Base-by-base conservation (phyloP, 1,140 invertebrate species). In the Brachionus koreanus region DNA sequence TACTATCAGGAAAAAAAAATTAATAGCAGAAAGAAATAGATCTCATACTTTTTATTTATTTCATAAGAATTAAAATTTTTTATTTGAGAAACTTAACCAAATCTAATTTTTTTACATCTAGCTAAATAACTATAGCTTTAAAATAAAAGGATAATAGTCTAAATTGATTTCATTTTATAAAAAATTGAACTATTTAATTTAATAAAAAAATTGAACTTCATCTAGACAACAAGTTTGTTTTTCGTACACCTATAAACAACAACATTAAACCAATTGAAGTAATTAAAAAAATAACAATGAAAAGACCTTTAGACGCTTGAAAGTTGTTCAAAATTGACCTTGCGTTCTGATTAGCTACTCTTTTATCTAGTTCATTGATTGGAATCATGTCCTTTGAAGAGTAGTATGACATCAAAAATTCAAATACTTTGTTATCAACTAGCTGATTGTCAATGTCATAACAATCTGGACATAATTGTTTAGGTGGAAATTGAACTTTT, bases 401-500 rank as follows among this genome's bases (percentile, higher is more conserved):
- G 29, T 74, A 74, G 13, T 49, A 74, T 35, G 25, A 35, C 23
- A 35, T 12, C 43, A 74, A 74, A 74, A 74, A 74, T 19, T 19
- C 23, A 74, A 46, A 74, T 5, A 74, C 69, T 49, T 46, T 25
- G n/a, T 19, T 2, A 25, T 46, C 69, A 5, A 9, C 25, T n/a
- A 5, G 43, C 43, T 74, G 16, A 29, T 33, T n/a, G 12, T 43
- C 43, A 35, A 10, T 25, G 39, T 72, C 29, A 79, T 90, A 90
- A 87, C 96, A 98, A 13, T 89, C 85, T 0, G 91, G 89, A 88
- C 96, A 97, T 79, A 91, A 88, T 1, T 88, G 84, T 10, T 86
- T 84, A 10, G 91, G 89, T 1, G 97, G 97, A 88, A 97, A 99
- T 86, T 95, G 93, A 46, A 93, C 90, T 89, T 99, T 99, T 0